Conservation (phyloP, 2,797 vertebrate genomes). For the Coranthus polyacanthus region DNA sequence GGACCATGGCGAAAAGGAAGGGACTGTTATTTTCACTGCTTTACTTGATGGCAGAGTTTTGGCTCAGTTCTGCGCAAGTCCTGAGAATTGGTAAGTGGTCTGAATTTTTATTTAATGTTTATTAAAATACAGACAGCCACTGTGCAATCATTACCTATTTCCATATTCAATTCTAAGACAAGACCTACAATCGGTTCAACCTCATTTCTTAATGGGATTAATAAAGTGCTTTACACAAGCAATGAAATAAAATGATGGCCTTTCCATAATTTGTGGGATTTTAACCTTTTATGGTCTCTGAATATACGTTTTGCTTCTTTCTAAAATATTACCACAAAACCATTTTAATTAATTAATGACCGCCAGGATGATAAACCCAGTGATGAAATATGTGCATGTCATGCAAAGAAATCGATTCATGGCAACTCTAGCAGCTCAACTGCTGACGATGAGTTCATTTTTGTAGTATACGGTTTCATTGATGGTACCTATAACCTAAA, state of each 20-base stretch:
- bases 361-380: too few species aligned
- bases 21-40: conserved; percentile 82
- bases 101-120: not conserved
- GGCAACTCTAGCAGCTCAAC: not conserved
- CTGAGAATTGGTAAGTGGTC: conserved; percentile 95
- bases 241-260: not conserved
- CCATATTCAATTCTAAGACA: not conserved
- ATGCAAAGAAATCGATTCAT: conserved; percentile 11
- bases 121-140: not conserved
- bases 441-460: conserved; percentile 1
- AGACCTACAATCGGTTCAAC: not conserved
- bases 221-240: not conserved
- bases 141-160: not conserved
- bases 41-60: conserved; percentile 84
- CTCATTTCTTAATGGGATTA: conserved; percentile 10
- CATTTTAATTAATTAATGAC: not conserved
- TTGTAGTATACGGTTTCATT: not conserved
- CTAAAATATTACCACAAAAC: not conserved
- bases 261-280: conserved; percentile 7
- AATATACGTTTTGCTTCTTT: not conserved
- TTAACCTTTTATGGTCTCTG: not conserved
- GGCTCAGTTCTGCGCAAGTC: conserved; percentile 91
- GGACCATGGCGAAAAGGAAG: conserved; percentile 84
- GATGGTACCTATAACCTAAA: too few species aligned
- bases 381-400: too few species aligned